Base-by-base conservation (phyloP, 2,113 vertebrate species). In the Oenanthe oenanthe region DNA sequence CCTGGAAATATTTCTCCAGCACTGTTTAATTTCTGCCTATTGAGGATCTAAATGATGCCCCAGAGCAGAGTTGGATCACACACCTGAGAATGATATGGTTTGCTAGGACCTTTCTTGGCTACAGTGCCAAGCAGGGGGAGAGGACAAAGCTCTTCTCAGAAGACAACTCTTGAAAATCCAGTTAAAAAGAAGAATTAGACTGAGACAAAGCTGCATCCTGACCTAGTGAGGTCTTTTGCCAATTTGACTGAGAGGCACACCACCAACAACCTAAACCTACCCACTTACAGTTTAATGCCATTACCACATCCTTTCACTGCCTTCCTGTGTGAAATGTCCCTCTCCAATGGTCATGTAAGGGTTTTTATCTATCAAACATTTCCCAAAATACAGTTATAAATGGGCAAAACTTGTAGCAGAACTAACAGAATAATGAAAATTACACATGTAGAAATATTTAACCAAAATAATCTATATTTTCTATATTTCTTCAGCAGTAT, bases 401-500 rank as follows among this genome's bases (percentile, higher is more conserved):
- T 31, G 3, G 58, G 7, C 4, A 62, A 58, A 83, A 1, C 31
- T 83, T 24, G 21, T 57, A 67, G 22, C 25, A 62, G 36, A 11
- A 61, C 25, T 61, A 54, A 24, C 7, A 50, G 24, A 70, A 66
- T 54, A 80, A 53, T 29, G 3, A 79, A 88, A 71, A 88, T n/a
- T 10, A 53, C 3, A 87, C 66, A 76, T 73, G 19, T 16, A 89
- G 16, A 88, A 88, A 29, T 43, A 56, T 43, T 89, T 65, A 22
- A 91, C 48, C 4, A 42, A 73, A 87, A 21, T 68, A n/a, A n/a
- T n/a, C n/a, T n/a, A n/a, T n/a, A n/a, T n/a, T n/a, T n/a, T n/a
- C n/a, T n/a, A n/a, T n/a, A n/a, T n/a, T 88, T 80, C 74, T 92
- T 88, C 82, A 74, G 47, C 14, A 88, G 31, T 83, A 90, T 48